Conservation (phyloP, 2,113 vertebrate species). For the Pandion haliaetus region DNA sequence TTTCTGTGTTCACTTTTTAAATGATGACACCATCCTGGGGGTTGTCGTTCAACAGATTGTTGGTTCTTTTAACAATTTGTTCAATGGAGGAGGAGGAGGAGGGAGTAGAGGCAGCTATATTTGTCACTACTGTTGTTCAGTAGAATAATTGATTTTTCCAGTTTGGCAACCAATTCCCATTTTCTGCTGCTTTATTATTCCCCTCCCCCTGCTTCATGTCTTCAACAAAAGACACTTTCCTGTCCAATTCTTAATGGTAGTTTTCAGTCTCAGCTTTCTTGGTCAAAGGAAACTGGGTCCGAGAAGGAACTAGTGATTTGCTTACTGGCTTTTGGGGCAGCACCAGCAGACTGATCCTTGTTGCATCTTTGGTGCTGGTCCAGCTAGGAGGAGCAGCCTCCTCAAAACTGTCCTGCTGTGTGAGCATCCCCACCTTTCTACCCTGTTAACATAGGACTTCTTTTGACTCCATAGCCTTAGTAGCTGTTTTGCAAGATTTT, state of each 20-base stretch:
- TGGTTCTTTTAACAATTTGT: slow-evolving; percentile 66
- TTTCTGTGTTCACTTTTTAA: slow-evolving; percentile 47
- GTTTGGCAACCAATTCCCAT: slow-evolving; percentile 47
- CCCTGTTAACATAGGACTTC: neutral
- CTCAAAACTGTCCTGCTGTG: neutral
- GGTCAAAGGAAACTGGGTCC: neutral
- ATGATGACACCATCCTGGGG: neutral
- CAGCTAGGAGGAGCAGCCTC: neutral
- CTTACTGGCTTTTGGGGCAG: neutral
- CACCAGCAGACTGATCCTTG: neutral
- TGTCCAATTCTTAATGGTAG: neutral
- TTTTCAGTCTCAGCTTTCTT: slow-evolving; percentile 39
- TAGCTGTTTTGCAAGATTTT: neutral
- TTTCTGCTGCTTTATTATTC: slow-evolving; percentile 33
- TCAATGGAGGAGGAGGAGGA: slow-evolving; percentile 62
- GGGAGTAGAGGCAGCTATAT: slow-evolving; percentile 59
- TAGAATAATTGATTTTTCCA: slow-evolving; percentile 63
- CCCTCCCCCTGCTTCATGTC: neutral
- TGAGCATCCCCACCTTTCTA: neutral
- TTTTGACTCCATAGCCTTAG: neutral
- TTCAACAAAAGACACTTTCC: slow-evolving; percentile 19
- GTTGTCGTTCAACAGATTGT: slow-evolving; percentile 64
- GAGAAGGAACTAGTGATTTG: neutral
- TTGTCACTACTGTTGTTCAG: slow-evolving; percentile 57
- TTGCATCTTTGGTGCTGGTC: neutral